A percentile compares a stretch with the other conserved stretches of the same genome.
These are phyloP conservation scores for Tribolium madens DNA, from an alignment of 1,140 invertebrate genomes.

Conservation along the genomic window DNA sequence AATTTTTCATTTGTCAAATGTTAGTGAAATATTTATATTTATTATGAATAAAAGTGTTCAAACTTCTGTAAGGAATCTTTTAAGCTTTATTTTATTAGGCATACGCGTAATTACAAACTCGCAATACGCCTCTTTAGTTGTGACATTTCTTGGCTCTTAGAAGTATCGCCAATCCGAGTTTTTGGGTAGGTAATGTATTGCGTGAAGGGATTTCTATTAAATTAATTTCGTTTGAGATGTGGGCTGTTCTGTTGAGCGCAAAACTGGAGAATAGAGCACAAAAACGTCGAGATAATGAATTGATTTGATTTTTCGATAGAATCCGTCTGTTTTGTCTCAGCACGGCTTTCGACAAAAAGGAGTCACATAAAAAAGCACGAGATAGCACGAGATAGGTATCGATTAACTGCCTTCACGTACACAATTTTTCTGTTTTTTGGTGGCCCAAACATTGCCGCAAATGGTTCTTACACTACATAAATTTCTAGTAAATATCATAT, in stretches of 20 bases:
- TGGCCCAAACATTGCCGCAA: slow-evolving; percentile 10
- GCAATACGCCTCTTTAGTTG: neutral
- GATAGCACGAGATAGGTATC: slow-evolving; percentile 12
- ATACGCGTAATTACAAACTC: neutral
- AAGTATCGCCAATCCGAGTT: neutral
- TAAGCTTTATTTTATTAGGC: neutral
- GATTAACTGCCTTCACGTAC: slow-evolving; percentile 19
- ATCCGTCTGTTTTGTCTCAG: slow-evolving; percentile 34
- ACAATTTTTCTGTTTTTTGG: slow-evolving; percentile 9
- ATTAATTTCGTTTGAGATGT: slow-evolving; percentile 22
- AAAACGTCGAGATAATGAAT: slow-evolving; percentile 39
- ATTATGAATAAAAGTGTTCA: too few species aligned
- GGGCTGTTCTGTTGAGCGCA: neutral
- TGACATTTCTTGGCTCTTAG: neutral
- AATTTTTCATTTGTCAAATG: too few species aligned
- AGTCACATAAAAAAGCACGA: slow-evolving; percentile 6
- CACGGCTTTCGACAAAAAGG: neutral
- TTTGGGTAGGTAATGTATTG: slow-evolving; percentile 20
- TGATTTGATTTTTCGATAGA: slow-evolving; percentile 38
- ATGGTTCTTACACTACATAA: slow-evolving; percentile 12
- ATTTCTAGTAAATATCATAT: slow-evolving; percentile 21
- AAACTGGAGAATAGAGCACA: neutral
- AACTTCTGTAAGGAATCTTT: too few species aligned
- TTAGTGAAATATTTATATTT: too few species aligned
- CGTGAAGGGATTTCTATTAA: slow-evolving; percentile 8